phyloP scores from a whole-genome alignment of 2,797 vertebrate genomes.

The Macroramphosus scolopax region DNA sequence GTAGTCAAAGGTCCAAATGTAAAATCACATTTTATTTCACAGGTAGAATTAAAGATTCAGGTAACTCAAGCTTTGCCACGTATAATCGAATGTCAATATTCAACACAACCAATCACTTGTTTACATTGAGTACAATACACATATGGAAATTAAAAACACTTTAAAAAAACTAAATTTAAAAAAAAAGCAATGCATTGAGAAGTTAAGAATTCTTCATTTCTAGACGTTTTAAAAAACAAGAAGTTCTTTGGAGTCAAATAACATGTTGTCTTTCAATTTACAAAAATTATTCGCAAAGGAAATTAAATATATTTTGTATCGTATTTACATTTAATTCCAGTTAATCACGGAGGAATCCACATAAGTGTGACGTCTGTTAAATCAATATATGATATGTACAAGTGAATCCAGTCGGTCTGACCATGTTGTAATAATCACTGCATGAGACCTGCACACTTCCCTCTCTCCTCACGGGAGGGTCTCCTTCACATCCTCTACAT shows the following conservation, averaged over 20 bases:
- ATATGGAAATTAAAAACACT: slow-evolving; percentile 8
- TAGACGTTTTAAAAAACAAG: background rate
- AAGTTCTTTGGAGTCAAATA: background rate
- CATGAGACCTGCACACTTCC: too few species aligned
- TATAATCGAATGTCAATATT: slow-evolving; percentile 5
- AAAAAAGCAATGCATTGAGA: slow-evolving; percentile 2
- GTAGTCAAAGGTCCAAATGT: slow-evolving; percentile 11
- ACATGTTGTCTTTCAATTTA: background rate
- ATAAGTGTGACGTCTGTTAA: too few species aligned
- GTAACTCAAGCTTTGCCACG: slow-evolving; percentile 16
- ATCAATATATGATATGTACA: too few species aligned
- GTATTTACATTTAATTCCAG: background rate
- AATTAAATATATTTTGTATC: background rate
- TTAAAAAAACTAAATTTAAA: background rate
- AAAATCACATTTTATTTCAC: slow-evolving; percentile 59
- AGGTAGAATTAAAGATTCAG: slow-evolving; percentile 12
- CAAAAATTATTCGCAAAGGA: slow-evolving; percentile 12
- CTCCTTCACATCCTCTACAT: slow-evolving; percentile 32
- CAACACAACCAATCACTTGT: slow-evolving; percentile 6
- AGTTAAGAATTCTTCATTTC: slow-evolving; percentile 12
- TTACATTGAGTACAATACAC: slow-evolving; percentile 4
- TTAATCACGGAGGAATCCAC: background rate
- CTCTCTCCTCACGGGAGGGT: background rate
- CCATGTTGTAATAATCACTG: too few species aligned
- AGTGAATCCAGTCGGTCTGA: too few species aligned